Evolutionary conservation across 2,888 invertebrate genomes (phyloP), one percentile per base, ranked within the genome.

Genomic region (Baronia brevicornis): DNA sequence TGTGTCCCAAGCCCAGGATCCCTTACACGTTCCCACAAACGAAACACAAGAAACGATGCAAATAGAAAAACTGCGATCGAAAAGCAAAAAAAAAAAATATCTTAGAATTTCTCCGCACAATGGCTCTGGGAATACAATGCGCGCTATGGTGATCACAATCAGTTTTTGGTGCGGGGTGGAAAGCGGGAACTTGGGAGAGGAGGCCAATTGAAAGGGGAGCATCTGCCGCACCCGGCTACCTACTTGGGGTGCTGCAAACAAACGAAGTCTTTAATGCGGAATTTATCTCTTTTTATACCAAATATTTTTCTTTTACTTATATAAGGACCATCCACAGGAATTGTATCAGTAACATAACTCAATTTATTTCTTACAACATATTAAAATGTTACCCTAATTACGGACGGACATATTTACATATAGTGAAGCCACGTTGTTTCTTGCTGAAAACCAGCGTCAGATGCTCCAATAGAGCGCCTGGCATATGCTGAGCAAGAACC

Each of bases 151-250:
- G 72, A 75, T 77, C 70, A 73, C 70, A 75, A 82, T 79, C 78
- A 61, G 62, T 64, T 62, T 33, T 33, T n/a, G n/a, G 23, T 12
- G 51, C 50, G 54, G 53, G 54, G 52, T 59, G 75, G 80, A 69
- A 73, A 69, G 55, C 51, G 54, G 61, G 44, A 60, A 59, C 48
- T 52, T 27, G 27, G 45, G 62, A 58, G 50, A 55, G 33, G 36
- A 63, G 69, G 70, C 60, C 78, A 77, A 79, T 78, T 73, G 77
- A 69, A 75, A 71, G 69, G 77, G 75, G 74, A 72, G 57, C 62
- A 56, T 51, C 79, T 79, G 80, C 58, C 66, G 60, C 77, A 74
- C 57, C 69, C 74, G 74, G 68, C 66, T 58, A 32, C 39, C 36
- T 25, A 28, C 24, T 25, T 31, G 19, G 9, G 24, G 23, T 21